Evolutionary conservation across 2,113 vertebrate genomes (phyloP), one percentile per base, ranked within the genome.

Genomic region (Loxodonta africana): DNA sequence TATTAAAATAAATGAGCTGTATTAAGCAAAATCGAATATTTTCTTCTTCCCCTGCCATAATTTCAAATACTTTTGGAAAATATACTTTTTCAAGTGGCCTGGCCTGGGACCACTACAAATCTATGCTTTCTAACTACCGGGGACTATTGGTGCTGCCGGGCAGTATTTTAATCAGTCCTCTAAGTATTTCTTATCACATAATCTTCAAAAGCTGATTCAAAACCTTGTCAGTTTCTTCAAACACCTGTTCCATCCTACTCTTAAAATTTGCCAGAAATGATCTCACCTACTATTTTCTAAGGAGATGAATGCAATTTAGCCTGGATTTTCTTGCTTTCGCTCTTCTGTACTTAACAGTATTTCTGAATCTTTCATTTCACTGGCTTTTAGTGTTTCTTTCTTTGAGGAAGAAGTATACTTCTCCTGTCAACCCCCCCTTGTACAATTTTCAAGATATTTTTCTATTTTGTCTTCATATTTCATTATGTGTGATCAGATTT

Each of bases 101-200:
- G 6, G 23, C 2, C 53, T 46, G 25, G 44, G 8, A 30, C 9
- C 20, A 92, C 21, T 73, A 51, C 6, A 78, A 74, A n/a, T 30
- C 48, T 57, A 81, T 57, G 15, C 2, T 90, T 94, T 84, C 5
- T 53, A 88, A 51, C 9, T 80, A 0, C 28, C 33, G 63, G 4
- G 23, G n/a, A 46, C 12, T 81, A 8, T n/a, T 71, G 21, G 30
- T 37, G 25, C 41, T 41, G 60, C 6, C 86, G 26, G 57, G 21
- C 1, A 60, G 8, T 6, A 48, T 73, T 95, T 82, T 86, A 51
- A 90, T 83, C 57, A 83, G 53, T 44, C 48, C 8, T 67, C 4
- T 57, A 57, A 73, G 63, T 95, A 85, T 48, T 86, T 86, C 25
- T 87, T 51, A 86, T 60, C 41, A 77, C 46, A 44, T 95, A 93